Base-by-base conservation (phyloP, 2,113 vertebrate species). In the Elephas maximus region DNA sequence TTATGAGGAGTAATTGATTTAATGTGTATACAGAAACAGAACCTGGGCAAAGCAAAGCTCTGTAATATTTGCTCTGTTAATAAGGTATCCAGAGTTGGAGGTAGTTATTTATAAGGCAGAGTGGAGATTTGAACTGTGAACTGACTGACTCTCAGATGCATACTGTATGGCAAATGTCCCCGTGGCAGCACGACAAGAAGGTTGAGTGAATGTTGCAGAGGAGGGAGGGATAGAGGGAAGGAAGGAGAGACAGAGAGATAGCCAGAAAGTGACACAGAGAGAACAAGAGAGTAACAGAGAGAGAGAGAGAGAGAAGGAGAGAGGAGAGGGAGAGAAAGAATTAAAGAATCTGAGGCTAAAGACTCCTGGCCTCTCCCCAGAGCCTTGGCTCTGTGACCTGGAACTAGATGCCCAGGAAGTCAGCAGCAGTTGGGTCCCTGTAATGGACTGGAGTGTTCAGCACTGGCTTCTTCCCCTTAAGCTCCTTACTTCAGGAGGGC, bases 361-460 rank as follows among this genome's bases (percentile, higher is more conserved):
- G 62, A 48, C 48, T 41, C 41, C 14, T 1, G 62, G 28, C 6
- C n/a, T 48, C 10, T 88, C 67, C 67, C 28, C 15, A 41, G 8
- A 67, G 62, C 33, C 83, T 88, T 37, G 4, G 18, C 1, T 57
- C 95, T 48, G 0, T 33, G 86, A 81, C 67, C 60, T 62, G 62
- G 82, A 65, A 48, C 17, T n/a, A 45, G 67, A 81, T 11, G 15
- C 69, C 28, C 23, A 53, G 80, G 62, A 79, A 53, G 65, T 60
- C 18, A 37, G 91, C 11, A 26, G 24, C 65, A 4, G 2, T 30
- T 2, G 7, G 78, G 51, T 51, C 57, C 69, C 69, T 44, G 18
- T 67, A 17, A 33, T 37, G 17, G 2, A 73, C 0, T 15, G 8
- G 10, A 26, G 37, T 2, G 2, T 69, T 84, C 15, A 2, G 2